phyloP scores from a whole-genome alignment of 2,797 vertebrate species.

The Anguilla pacifica region DNA sequence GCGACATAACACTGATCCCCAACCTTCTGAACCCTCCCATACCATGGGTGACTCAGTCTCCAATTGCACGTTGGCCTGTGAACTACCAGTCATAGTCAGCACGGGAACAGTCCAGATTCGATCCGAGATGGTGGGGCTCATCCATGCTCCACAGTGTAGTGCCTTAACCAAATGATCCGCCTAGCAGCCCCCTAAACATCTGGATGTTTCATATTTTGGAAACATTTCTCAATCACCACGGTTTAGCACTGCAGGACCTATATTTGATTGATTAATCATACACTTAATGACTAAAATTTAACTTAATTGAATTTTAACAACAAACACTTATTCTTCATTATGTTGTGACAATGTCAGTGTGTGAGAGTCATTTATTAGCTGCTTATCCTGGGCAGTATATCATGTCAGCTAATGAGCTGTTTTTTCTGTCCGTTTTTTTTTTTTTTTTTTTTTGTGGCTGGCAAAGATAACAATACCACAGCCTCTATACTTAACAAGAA shows the following conservation, averaged over 20 bases:
- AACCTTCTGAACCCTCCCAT: neutral
- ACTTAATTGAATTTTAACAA: slow-evolving; percentile 10
- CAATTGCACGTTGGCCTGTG: neutral
- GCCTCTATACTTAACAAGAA: neutral
- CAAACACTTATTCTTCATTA: neutral
- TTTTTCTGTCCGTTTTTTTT: neutral
- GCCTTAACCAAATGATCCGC: neutral
- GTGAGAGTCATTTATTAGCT: slow-evolving; percentile 1
- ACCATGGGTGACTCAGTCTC: neutral
- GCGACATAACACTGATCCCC: no score
- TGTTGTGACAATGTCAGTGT: neutral
- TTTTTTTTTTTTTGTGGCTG: neutral
- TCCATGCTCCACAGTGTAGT: no score
- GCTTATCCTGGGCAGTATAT: neutral
- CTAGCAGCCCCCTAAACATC: neutral
- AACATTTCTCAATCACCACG: neutral
- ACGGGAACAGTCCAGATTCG: neutral
- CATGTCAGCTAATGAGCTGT: neutral
- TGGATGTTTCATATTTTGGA: neutral
- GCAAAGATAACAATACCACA: neutral
- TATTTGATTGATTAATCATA: slow-evolving; percentile 2
- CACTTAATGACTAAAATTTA: neutral
- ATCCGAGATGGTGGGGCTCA: no score
- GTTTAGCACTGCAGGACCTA: neutral
- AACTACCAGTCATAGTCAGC: neutral